Percentiles rank a stretch among this genome's conserved stretches.
Evolutionary conservation across 2,888 invertebrate species (phyloP).

Genomic region (Ochlodes sylvanus): DNA sequence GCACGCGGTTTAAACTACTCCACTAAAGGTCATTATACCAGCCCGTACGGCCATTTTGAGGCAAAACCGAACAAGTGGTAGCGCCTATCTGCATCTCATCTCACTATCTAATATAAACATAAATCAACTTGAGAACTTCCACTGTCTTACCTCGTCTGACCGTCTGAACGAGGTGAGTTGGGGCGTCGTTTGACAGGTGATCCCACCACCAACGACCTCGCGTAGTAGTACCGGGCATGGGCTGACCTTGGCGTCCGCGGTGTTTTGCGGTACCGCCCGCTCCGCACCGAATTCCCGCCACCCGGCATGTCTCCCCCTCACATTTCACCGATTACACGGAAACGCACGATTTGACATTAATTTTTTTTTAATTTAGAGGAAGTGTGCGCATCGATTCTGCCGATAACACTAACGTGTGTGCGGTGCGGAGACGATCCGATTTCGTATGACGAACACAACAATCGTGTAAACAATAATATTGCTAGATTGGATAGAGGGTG

Average conservation of each 20-base stretch:
- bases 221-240: constrained; percentile 71
- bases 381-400: constrained; percentile 46
- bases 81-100: too few relatives aligned
- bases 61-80: too few relatives aligned
- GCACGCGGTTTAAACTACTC: too few relatives aligned
- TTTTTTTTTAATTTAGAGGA: constrained; percentile 39
- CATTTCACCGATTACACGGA: constrained; percentile 51
- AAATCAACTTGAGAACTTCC: too few relatives aligned
- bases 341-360: constrained; percentile 45
- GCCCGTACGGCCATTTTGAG: too few relatives aligned
- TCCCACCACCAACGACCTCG: constrained; percentile 63
- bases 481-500: constrained; percentile 62
- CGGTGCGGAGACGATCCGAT: constrained; percentile 51
- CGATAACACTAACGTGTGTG: constrained; percentile 58
- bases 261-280: constrained; percentile 66
- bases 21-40: too few relatives aligned
- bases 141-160: constrained; percentile 59
- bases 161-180: constrained; percentile 43
- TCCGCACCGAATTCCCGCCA: constrained; percentile 63
- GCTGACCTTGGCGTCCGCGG: constrained; percentile 60
- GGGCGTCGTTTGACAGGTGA: constrained; percentile 49
- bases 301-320: constrained; percentile 65
- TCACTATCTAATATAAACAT: too few relatives aligned
- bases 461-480: constrained; percentile 78
- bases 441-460: constrained; percentile 72